These are phyloP conservation scores for Lordiphosa clarofinis DNA, from an alignment of 1,140 invertebrate species.

Conservation along the genomic window DNA sequence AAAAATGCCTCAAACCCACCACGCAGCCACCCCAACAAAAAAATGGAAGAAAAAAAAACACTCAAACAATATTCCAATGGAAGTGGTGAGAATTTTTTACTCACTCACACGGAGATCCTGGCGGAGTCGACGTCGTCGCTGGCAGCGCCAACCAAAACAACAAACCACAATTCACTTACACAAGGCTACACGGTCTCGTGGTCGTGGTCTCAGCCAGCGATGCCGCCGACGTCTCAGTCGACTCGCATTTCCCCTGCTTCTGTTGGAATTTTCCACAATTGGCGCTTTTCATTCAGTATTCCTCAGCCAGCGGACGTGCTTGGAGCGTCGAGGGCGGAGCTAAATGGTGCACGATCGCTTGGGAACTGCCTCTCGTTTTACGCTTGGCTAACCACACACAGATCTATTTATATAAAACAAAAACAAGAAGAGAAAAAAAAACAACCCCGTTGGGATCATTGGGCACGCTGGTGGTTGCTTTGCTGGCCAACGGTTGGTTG, in stretches of 20 bases:
- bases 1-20: slow-evolving; percentile 17
- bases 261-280: slow-evolving; percentile 37
- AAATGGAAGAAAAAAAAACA: slow-evolving; percentile 39
- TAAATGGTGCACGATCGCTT: slow-evolving; percentile 10
- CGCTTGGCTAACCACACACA: slow-evolving; percentile 16
- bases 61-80: slow-evolving; percentile 53
- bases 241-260: slow-evolving; percentile 26
- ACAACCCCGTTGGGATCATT: slow-evolving; percentile 2
- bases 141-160: slow-evolving; percentile 73
- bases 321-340: slow-evolving; percentile 6
- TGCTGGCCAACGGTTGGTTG: slow-evolving; percentile 33
- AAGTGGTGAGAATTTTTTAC: slow-evolving; percentile 49
- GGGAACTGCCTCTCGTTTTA: slow-evolving; percentile 8
- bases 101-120: slow-evolving; percentile 14
- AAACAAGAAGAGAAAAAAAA: background rate
- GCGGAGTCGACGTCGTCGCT: slow-evolving; percentile 14
- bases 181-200: slow-evolving; percentile 17
- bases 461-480: slow-evolving; percentile 1
- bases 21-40: slow-evolving; percentile 9
- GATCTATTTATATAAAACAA: slow-evolving; percentile 5
- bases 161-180: slow-evolving; percentile 79
- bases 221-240: slow-evolving; percentile 9
- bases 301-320: slow-evolving; percentile 41
- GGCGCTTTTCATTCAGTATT: slow-evolving; percentile 41
- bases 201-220: slow-evolving; percentile 8